A percentile compares a stretch with the other conserved stretches of the same genome.
Conservation (phyloP, 53 echinoderm and acorn worm species). For the Hippasteria phrygiana region DNA sequence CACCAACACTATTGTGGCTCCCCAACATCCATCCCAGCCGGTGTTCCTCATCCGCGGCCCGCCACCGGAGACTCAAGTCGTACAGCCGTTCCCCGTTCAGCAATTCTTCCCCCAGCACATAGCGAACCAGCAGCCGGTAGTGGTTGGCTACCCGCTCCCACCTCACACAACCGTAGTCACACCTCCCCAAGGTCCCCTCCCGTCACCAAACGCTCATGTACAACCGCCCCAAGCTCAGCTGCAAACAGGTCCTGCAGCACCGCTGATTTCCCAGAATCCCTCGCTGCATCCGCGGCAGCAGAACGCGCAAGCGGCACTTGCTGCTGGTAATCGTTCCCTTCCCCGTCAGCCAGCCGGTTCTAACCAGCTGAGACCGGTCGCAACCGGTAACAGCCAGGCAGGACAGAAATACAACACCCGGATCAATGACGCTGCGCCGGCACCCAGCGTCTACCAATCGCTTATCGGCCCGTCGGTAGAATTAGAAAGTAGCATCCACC, state of each 20-base stretch:
- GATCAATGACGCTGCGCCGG: neutral
- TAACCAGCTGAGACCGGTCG: neutral
- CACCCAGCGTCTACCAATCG: neutral
- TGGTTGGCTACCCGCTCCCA: neutral
- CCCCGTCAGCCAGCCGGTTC: neutral
- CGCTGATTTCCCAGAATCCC: no score
- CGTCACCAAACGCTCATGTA: no score
- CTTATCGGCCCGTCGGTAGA: no score
- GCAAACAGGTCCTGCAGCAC: no score
- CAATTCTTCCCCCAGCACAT: neutral
- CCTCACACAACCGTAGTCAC: neutral
- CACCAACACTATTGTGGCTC: slow-evolving; percentile 10
- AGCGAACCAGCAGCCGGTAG: neutral
- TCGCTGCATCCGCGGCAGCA: neutral
- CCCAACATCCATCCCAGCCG: neutral
- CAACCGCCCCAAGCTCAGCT: no score
- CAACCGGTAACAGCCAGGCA: neutral
- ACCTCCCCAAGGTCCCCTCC: neutral
- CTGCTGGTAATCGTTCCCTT: neutral
- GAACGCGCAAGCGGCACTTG: neutral
- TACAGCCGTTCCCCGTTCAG: neutral
- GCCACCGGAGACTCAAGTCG: neutral
- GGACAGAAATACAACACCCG: neutral
- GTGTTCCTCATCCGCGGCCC: neutral
- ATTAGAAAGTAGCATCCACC: no score